Conservation (phyloP, 1,140 invertebrate species). For the Copidosoma floridanum region DNA sequence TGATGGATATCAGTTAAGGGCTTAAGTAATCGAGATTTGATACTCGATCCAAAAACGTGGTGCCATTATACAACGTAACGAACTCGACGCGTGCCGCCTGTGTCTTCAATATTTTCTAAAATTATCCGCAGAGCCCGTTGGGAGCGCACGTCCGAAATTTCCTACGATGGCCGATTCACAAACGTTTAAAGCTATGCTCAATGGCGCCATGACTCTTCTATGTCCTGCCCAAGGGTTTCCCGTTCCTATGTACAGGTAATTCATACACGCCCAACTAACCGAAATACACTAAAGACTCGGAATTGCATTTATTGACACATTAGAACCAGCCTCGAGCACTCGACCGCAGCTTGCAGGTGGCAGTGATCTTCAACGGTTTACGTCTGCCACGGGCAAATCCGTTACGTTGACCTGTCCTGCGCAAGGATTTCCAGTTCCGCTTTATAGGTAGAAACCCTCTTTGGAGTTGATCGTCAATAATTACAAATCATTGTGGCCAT, state of each 20-base stretch:
- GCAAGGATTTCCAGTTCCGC: conserved; percentile 61
- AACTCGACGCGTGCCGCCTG: too few species aligned
- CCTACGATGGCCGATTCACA: conserved; percentile 51
- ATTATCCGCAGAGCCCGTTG: conserved; percentile 55
- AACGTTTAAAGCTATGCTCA: conserved; percentile 46
- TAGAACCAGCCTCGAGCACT: conserved; percentile 55
- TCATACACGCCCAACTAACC: background rate
- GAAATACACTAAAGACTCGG: background rate
- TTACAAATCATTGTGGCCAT: background rate
- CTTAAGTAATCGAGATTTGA: too few species aligned
- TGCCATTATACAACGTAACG: too few species aligned
- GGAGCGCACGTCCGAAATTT: conserved; percentile 54
- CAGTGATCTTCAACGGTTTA: conserved; percentile 49
- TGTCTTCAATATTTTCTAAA: too few species aligned
- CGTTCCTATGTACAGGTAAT: conserved; percentile 64
- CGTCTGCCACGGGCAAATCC: conserved; percentile 36
- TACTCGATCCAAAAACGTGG: too few species aligned
- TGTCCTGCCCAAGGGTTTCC: conserved; percentile 70
- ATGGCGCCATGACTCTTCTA: conserved; percentile 55
- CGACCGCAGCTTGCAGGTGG: conserved; percentile 49
- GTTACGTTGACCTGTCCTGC: conserved; percentile 61
- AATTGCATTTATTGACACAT: background rate
- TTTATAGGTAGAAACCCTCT: conserved; percentile 61
- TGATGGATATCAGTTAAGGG: too few species aligned
- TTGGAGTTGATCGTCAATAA: background rate